These are phyloP conservation scores for Drosophila pullipes DNA, from an alignment of 2,888 invertebrate species.

Conservation along the genomic window DNA sequence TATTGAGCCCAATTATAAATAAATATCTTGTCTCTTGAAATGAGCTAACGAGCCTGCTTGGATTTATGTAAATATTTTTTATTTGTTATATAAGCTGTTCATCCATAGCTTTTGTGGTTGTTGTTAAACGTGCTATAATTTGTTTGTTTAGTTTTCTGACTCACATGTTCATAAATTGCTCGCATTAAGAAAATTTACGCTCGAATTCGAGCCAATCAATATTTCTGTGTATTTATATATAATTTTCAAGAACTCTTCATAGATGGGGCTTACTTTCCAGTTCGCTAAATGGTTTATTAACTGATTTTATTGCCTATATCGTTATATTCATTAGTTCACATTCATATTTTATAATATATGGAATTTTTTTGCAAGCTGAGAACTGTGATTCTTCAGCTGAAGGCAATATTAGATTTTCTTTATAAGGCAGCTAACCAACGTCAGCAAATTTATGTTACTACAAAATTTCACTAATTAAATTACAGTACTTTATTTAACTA, in stretches of 20 bases:
- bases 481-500: neutral
- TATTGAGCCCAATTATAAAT: slow-evolving; percentile 15
- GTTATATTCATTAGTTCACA: neutral
- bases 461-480: neutral
- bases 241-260: neutral
- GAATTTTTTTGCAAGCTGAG: too few relatives aligned
- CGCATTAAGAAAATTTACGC: slow-evolving; percentile 5
- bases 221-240: neutral
- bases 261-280: neutral
- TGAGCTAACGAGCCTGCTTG: slow-evolving; percentile 23
- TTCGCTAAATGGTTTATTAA: neutral
- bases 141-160: slow-evolving; percentile 5
- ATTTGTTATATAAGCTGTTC: slow-evolving; percentile 21
- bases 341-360: neutral
- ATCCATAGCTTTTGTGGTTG: neutral
- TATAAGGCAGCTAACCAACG: neutral
- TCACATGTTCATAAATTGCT: neutral
- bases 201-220: neutral
- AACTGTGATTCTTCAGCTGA: neutral
- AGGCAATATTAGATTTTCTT: neutral
- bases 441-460: neutral
- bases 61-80: slow-evolving; percentile 38
- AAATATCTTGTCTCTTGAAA: neutral
- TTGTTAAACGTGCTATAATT: slow-evolving; percentile 1
- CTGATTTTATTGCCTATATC: neutral